Percentiles rank a stretch among this genome's conserved stretches.
Evolutionary conservation across 2,797 vertebrate species (phyloP).

Genomic region (Novumbra hubbsi): DNA sequence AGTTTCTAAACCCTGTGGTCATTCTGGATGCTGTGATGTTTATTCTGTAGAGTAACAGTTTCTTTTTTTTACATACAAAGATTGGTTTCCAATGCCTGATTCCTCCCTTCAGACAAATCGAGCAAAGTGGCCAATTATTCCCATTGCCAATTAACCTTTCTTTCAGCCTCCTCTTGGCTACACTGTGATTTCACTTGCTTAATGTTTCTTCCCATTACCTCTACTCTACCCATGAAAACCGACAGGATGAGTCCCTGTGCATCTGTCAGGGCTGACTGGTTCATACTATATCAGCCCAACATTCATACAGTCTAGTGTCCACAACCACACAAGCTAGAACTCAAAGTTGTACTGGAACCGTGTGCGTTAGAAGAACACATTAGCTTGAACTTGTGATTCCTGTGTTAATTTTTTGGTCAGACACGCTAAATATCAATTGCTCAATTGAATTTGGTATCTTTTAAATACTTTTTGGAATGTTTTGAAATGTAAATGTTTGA

Average conservation of each 20-base stretch:
- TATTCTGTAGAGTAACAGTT: slow-evolving; percentile 41
- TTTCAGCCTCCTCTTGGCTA: slow-evolving; percentile 50
- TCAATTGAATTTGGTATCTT: too few relatives aligned
- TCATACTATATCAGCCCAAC: slow-evolving; percentile 45
- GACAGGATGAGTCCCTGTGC: slow-evolving; percentile 56
- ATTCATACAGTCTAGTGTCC: slow-evolving; percentile 18
- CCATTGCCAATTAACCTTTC: slow-evolving; percentile 76
- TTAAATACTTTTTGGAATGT: too few relatives aligned
- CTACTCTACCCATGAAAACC: slow-evolving; percentile 64
- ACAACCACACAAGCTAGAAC: not conserved
- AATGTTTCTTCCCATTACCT: slow-evolving; percentile 66
- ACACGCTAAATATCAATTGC: too few relatives aligned
- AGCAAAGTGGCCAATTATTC: slow-evolving; percentile 77
- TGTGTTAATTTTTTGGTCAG: too few relatives aligned
- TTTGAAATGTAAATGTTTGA: too few relatives aligned
- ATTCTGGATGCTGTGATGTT: not conserved
- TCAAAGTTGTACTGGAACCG: not conserved
- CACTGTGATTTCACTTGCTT: slow-evolving; percentile 58
- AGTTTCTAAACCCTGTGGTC: too few relatives aligned
- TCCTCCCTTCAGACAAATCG: slow-evolving; percentile 71
- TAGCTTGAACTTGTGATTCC: too few relatives aligned
- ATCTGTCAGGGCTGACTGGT: slow-evolving; percentile 22
- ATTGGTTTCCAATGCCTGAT: slow-evolving; percentile 68
- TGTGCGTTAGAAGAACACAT: not conserved
- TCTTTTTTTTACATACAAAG: slow-evolving; percentile 61